phyloP scores from a whole-genome alignment of 2,888 invertebrate species.

The Thumatha senex region DNA sequence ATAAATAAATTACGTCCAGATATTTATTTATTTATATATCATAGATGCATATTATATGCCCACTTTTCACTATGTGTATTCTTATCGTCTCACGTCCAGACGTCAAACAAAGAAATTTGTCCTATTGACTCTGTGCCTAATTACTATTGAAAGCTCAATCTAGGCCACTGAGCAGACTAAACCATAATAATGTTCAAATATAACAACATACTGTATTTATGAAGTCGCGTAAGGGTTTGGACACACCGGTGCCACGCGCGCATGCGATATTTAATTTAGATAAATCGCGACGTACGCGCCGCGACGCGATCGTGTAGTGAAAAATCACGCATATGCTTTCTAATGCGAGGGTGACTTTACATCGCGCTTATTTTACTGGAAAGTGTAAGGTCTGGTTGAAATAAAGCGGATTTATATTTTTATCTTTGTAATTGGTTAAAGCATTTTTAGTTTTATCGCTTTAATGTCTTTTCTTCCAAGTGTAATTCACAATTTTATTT shows the following conservation, averaged over 20 bases:
- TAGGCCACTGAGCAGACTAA: not conserved
- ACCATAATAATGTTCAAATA: not conserved
- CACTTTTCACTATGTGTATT: too few relatives aligned
- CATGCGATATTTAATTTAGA: conserved; percentile 82
- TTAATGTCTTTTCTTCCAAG: too few relatives aligned
- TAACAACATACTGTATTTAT: conserved; percentile 46
- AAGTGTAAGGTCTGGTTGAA: conserved; percentile 9
- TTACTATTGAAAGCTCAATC: too few relatives aligned
- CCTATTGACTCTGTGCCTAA: too few relatives aligned
- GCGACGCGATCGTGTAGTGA: conserved; percentile 48
- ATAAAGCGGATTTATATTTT: not conserved
- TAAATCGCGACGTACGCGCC: conserved; percentile 80
- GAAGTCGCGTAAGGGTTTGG: conserved; percentile 54
- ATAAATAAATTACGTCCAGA: too few relatives aligned
- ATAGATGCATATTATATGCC: too few relatives aligned
- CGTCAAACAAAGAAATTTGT: too few relatives aligned
- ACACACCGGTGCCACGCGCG: conserved; percentile 69
- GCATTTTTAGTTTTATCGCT: not conserved
- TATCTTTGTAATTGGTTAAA: not conserved
- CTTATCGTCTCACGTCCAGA: too few relatives aligned
- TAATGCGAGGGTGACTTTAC: conserved; percentile 47
- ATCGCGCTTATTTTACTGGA: conserved; percentile 41
- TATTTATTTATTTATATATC: too few relatives aligned
- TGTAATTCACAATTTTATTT: too few relatives aligned
- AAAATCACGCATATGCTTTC: conserved; percentile 79